Evolutionary conservation across 2,888 invertebrate species (phyloP).

Genomic region (Carcina quercana): DNA sequence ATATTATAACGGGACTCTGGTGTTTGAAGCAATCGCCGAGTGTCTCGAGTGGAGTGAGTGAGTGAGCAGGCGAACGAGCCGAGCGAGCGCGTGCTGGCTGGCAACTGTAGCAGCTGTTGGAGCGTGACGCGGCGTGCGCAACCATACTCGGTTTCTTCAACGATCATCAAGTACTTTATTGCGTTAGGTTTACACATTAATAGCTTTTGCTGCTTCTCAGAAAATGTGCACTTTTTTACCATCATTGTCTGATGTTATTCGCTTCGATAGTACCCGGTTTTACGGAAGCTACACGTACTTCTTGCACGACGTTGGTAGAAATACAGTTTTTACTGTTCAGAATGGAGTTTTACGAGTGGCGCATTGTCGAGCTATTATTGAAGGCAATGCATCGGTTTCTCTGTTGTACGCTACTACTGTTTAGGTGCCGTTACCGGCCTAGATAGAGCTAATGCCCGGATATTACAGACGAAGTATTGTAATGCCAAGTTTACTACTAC

Average conservation of each 20-base stretch:
- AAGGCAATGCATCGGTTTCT: constrained; percentile 34
- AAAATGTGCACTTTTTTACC: neutral
- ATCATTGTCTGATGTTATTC: too few species aligned
- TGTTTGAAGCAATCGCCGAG: constrained; percentile 28
- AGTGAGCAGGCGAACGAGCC: too few species aligned
- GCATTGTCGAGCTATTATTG: constrained; percentile 24
- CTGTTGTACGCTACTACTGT: constrained; percentile 43
- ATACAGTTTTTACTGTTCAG: constrained; percentile 6
- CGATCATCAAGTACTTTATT: constrained; percentile 30
- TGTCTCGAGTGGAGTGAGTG: constrained; percentile 23
- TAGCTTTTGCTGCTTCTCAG: neutral
- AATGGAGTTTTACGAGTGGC: constrained; percentile 18
- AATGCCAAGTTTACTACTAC: constrained; percentile 20
- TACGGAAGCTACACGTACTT: too few species aligned
- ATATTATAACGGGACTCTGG: constrained; percentile 29
- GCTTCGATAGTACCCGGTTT: neutral
- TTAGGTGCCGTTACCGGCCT: constrained; percentile 60
- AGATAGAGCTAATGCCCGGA: constrained; percentile 49
- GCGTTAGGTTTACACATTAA: constrained; percentile 18
- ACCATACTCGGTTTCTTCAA: constrained; percentile 47
- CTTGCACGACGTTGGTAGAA: too few species aligned
- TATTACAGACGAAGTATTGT: constrained; percentile 30
- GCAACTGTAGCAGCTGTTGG: constrained; percentile 48
- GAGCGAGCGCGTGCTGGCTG: constrained; percentile 37
- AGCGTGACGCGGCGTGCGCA: constrained; percentile 51